Evolutionary conservation across 2,888 invertebrate genomes (phyloP).

Genomic region (Idaea aversata): DNA sequence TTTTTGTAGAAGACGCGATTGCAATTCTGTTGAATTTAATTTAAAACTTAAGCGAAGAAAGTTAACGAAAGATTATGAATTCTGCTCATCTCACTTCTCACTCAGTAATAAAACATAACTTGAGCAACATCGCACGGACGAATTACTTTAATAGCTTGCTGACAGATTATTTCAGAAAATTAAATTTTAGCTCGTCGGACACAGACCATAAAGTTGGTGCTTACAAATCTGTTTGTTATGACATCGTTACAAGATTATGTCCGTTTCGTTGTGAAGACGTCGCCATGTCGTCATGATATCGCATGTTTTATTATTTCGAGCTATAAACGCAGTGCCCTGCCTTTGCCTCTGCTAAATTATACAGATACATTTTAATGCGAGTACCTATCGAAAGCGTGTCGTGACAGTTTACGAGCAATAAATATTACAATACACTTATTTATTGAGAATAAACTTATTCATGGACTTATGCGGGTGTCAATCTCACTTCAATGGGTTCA

Average conservation of each 20-base stretch:
- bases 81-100: constrained; percentile 26
- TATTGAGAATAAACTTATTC: constrained; percentile 53
- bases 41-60: constrained; percentile 4
- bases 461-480: constrained; percentile 55
- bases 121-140: constrained; percentile 59
- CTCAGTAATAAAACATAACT: constrained; percentile 54
- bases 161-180: constrained; percentile 80
- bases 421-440: constrained; percentile 59
- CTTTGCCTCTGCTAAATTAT: constrained; percentile 54
- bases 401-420: constrained; percentile 60
- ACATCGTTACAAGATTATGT: constrained; percentile 80
- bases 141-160: constrained; percentile 75
- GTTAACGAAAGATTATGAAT: constrained; percentile 1
- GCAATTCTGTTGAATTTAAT: neutral
- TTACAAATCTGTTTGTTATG: constrained; percentile 81
- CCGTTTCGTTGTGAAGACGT: constrained; percentile 72
- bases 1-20: neutral
- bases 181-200: constrained; percentile 80
- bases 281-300: constrained; percentile 66
- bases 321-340: constrained; percentile 56
- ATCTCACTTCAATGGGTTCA: constrained; percentile 36
- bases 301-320: constrained; percentile 74
- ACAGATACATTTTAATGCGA: constrained; percentile 62
- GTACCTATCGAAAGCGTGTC: constrained; percentile 50
- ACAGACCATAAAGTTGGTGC: constrained; percentile 78